A percentile compares a stretch with the other conserved stretches of the same genome.
phyloP scores from a whole-genome alignment of 2,113 vertebrate species.

The Ramphastos sulfuratus region DNA sequence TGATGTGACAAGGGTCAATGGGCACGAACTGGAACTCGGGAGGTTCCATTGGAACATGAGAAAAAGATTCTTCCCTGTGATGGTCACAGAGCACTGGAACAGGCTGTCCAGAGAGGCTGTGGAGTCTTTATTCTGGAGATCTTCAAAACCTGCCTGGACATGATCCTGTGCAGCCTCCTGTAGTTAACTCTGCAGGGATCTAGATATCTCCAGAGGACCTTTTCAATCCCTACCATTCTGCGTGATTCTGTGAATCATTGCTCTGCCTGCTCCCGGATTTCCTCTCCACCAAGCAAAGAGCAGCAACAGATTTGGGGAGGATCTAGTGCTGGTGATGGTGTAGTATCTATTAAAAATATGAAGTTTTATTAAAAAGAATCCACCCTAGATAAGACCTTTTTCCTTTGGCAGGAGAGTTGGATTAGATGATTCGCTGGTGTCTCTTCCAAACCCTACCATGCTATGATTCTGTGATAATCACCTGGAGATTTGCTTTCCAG shows the following conservation, averaged over 20 bases:
- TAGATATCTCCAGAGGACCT: background rate
- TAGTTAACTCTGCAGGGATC: background rate
- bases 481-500: background rate
- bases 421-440: background rate
- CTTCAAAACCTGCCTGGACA: background rate
- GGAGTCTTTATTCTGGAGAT: background rate
- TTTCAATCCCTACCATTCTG: background rate
- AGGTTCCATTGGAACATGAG: background rate
- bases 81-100: background rate
- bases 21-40: no score
- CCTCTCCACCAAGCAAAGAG: no score
- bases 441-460: background rate
- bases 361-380: no score
- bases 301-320: no score
- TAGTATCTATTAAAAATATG: no score
- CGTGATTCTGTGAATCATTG: background rate
- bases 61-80: background rate
- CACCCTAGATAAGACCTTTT: no score
- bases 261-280: no score
- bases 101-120: background rate
- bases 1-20: background rate
- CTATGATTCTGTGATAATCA: background rate
- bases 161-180: background rate
- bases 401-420: background rate
- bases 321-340: no score